Conservation (phyloP, 2,888 invertebrate species). For the Heteromurus nitidus region DNA sequence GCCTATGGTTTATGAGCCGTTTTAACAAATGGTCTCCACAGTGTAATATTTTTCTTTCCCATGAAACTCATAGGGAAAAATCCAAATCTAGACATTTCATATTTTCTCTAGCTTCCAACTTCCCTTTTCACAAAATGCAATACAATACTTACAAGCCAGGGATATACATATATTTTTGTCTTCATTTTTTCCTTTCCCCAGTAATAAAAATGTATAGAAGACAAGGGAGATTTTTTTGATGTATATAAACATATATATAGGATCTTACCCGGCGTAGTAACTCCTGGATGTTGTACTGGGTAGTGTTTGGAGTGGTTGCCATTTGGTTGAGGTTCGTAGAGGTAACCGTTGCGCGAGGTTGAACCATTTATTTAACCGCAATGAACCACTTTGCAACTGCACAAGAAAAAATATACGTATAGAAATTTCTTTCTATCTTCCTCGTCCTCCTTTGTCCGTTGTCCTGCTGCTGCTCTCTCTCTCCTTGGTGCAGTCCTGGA, state of each 20-base stretch:
- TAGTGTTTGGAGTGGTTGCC: constrained; percentile 71
- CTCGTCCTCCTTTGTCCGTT: constrained; percentile 14
- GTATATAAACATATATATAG: too few species aligned
- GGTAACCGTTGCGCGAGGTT: constrained; percentile 71
- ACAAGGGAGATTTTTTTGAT: too few species aligned
- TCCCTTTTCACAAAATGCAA: background rate
- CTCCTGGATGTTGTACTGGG: constrained; percentile 73
- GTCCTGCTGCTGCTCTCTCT: background rate
- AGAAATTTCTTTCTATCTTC: constrained; percentile 18
- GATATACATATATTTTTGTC: too few species aligned
- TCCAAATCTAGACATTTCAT: constrained; percentile 46
- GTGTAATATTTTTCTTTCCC: constrained; percentile 46
- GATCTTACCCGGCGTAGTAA: constrained; percentile 72
- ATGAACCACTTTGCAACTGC: constrained; percentile 43
- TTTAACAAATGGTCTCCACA: constrained; percentile 53
- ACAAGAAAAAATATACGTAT: constrained; percentile 25
- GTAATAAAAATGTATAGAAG: too few species aligned
- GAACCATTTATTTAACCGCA: constrained; percentile 73
- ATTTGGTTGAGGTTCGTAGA: constrained; percentile 66
- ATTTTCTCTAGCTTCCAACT: constrained; percentile 24
- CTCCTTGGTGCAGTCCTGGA: background rate
- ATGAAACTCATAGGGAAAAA: constrained; percentile 37
- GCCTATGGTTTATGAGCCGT: constrained; percentile 52
- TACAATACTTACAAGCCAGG: background rate
- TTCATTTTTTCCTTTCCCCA: too few species aligned